These are phyloP conservation scores for Chaenogobius annularis DNA, from an alignment of 2,113 vertebrate species.

Conservation along the genomic window DNA sequence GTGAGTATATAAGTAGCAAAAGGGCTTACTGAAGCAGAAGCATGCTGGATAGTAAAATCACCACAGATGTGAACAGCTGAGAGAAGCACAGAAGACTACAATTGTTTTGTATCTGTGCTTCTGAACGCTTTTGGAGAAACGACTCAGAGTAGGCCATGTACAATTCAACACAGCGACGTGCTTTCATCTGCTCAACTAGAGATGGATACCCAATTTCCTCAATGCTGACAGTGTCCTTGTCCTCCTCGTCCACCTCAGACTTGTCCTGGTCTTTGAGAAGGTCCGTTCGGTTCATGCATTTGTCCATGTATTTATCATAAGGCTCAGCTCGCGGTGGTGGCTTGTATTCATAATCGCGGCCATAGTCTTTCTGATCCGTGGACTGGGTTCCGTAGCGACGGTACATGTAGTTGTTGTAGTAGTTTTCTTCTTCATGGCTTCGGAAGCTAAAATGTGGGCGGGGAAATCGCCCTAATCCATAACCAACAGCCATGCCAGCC, in stretches of 20 bases:
- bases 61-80: conserved; percentile 52
- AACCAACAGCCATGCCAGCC: conserved; percentile 77
- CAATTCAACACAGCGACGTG: conserved; percentile 61
- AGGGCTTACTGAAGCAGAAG: conserved; percentile 67
- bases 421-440: conserved; percentile 68
- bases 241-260: conserved; percentile 4
- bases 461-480: conserved; percentile 75
- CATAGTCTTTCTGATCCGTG: conserved; percentile 67
- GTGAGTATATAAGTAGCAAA: not conserved
- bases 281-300: conserved; percentile 68
- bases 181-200: conserved; percentile 69
- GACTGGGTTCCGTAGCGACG: conserved; percentile 60
- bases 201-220: conserved; percentile 73
- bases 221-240: conserved; percentile 67
- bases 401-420: conserved; percentile 81
- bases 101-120: conserved; percentile 13
- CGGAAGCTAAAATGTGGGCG: conserved; percentile 73
- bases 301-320: conserved; percentile 69
- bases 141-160: conserved; percentile 65
- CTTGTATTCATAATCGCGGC: conserved; percentile 67
- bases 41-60: conserved; percentile 63
- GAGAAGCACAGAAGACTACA: conserved; percentile 31
- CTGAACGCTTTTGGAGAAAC: conserved; percentile 57
- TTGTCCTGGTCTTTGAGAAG: conserved; percentile 40
- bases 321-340: conserved; percentile 54